Conservation (phyloP, 2,113 vertebrate genomes). For the Myiozetetes cayanensis region DNA sequence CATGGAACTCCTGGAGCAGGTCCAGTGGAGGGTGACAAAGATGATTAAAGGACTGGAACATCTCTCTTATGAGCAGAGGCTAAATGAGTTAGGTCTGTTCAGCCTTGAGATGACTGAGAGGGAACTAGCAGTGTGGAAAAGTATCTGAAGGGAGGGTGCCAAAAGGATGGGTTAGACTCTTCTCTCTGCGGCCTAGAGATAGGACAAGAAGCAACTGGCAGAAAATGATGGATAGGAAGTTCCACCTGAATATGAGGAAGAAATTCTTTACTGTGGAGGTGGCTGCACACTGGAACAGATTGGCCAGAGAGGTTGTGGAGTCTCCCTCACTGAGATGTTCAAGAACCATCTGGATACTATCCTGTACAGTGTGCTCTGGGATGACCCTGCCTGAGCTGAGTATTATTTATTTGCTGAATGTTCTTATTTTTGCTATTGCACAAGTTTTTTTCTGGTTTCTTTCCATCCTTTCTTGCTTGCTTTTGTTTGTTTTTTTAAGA, state of each 20-base stretch:
- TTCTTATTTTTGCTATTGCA: background rate
- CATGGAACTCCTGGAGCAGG: background rate
- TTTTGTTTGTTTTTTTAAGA: background rate
- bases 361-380: background rate
- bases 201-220: background rate
- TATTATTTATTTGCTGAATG: background rate
- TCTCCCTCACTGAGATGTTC: background rate
- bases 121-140: background rate
- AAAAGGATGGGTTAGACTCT: background rate
- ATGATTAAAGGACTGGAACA: background rate
- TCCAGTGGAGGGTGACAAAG: background rate
- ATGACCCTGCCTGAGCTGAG: background rate
- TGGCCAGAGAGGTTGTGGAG: too few relatives aligned
- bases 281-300: fast-evolving
- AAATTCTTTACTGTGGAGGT: fast-evolving
- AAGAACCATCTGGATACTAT: background rate
- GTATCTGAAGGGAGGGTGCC: background rate
- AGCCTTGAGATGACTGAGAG: background rate
- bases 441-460: background rate
- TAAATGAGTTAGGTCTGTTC: background rate
- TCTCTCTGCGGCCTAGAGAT: background rate
- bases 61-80: background rate
- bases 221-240: background rate
- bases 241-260: background rate
- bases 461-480: background rate